Percentiles rank a stretch among this genome's conserved stretches.
Conservation (phyloP, 2,797 vertebrate species). For the Cyprinodon diabolis region DNA sequence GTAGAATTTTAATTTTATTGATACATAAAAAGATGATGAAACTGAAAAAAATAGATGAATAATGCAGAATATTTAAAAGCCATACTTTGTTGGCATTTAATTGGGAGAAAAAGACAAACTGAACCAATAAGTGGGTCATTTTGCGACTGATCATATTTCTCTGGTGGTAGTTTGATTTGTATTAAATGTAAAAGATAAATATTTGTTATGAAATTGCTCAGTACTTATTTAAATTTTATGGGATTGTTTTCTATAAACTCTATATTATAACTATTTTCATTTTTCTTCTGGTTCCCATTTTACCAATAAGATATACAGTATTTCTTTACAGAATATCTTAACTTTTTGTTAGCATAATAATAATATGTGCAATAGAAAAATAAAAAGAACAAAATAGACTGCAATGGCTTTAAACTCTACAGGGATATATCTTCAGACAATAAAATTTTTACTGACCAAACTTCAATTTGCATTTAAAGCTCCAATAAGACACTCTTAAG, state of each 20-base stretch:
- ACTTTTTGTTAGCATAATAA: background rate
- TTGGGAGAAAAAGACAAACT: too few relatives aligned
- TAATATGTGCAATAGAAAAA: background rate
- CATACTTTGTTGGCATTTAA: too few relatives aligned
- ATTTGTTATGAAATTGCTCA: background rate
- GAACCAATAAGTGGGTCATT: background rate
- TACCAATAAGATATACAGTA: background rate
- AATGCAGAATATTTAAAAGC: too few relatives aligned
- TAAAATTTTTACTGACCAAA: background rate
- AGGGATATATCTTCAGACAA: background rate
- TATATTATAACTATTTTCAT: background rate
- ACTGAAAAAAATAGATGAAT: too few relatives aligned
- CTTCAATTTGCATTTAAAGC: background rate
- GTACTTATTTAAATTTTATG: background rate
- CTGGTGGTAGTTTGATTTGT: background rate
- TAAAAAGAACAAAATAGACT: background rate
- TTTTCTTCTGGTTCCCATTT: background rate
- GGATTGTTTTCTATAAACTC: background rate
- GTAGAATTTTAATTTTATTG: too few relatives aligned
- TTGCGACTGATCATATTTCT: background rate
- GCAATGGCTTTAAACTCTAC: background rate
- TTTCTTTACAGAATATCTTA: background rate
- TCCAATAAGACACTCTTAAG: background rate
- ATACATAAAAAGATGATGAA: too few relatives aligned
- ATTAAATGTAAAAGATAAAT: background rate